phyloP scores from a whole-genome alignment of 1,140 invertebrate species.

The Paraescarpia echinospica region DNA sequence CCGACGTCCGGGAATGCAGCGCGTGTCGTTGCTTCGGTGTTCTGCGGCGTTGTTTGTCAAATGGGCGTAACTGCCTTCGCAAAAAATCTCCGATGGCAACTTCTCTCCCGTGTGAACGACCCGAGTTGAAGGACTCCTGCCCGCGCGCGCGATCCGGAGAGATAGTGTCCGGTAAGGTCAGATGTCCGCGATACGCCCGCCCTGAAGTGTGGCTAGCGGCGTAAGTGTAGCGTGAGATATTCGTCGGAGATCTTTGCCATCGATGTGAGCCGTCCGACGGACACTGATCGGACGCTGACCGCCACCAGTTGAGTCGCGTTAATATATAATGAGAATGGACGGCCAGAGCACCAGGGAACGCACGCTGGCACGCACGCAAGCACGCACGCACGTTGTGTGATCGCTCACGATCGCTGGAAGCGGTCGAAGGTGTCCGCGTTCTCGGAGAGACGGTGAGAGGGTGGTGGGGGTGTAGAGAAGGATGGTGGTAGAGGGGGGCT shows the following conservation, averaged over 20 bases:
- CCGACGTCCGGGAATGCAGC: neutral
- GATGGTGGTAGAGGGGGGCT: neutral
- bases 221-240: neutral
- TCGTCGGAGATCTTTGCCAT: neutral
- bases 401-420: too few relatives aligned
- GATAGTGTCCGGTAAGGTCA: neutral
- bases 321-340: neutral
- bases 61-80: neutral
- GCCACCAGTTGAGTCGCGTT: neutral
- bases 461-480: neutral
- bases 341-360: neutral
- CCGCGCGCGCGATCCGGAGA: neutral
- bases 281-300: neutral
- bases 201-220: too few relatives aligned
- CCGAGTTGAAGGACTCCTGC: neutral
- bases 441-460: too few relatives aligned
- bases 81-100: neutral
- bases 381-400: neutral
- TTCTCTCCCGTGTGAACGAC: neutral
- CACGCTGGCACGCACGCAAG: neutral
- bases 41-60: neutral
- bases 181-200: neutral
- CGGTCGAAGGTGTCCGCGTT: too few relatives aligned
- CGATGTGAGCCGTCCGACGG: neutral
- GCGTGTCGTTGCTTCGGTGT: neutral